A percentile compares a stretch with the other conserved stretches of the same genome.
Conservation (phyloP, 2,888 invertebrate genomes). For the Ditula angustiorana region DNA sequence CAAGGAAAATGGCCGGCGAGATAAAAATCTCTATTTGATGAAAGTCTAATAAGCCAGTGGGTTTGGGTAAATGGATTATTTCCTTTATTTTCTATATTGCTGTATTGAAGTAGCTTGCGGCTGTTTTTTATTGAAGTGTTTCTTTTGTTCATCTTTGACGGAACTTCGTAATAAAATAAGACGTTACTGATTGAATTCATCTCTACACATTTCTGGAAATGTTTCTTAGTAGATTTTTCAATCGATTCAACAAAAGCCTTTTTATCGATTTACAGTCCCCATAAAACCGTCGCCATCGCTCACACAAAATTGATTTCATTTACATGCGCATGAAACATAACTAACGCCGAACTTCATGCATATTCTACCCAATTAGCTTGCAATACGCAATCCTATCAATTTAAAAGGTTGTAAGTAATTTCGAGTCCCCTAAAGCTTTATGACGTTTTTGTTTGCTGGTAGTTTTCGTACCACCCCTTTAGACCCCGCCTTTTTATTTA, state of each 20-base stretch:
- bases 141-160: slow-evolving; percentile 6
- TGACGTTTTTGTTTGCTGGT: slow-evolving; percentile 8
- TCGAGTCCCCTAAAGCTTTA: neutral
- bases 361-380: slow-evolving; percentile 68
- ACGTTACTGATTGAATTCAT: neutral
- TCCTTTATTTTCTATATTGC: slow-evolving; percentile 31
- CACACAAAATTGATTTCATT: slow-evolving; percentile 23
- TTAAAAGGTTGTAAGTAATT: slow-evolving; percentile 25
- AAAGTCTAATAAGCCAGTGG: slow-evolving; percentile 32
- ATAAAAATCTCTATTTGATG: slow-evolving; percentile 35
- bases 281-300: slow-evolving; percentile 23
- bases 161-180: neutral
- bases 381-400: slow-evolving; percentile 42
- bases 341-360: slow-evolving; percentile 25
- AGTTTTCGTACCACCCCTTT: slow-evolving; percentile 58
- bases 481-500: slow-evolving; percentile 60
- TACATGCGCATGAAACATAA: slow-evolving; percentile 32
- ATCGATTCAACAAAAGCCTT: neutral
- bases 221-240: neutral
- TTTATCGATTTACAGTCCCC: neutral
- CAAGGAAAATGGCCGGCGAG: slow-evolving; percentile 29
- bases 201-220: neutral
- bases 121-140: slow-evolving; percentile 17
- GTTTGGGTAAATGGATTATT: slow-evolving; percentile 27
- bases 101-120: slow-evolving; percentile 20